Conservation (phyloP, 2,797 vertebrate species). For the Furcifer pardalis region DNA sequence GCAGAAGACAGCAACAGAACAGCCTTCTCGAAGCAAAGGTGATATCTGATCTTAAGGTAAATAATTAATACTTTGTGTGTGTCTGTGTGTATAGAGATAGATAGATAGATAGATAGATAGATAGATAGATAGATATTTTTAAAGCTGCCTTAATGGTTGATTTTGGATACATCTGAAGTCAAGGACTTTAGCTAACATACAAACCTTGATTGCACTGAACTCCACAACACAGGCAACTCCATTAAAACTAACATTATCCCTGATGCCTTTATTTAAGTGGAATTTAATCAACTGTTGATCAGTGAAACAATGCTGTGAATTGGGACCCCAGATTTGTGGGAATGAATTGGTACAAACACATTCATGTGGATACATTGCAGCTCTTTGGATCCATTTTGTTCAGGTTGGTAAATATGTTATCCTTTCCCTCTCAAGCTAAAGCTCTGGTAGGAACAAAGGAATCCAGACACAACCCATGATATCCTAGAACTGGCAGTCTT, state of each 20-base stretch:
- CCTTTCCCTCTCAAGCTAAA: constrained; percentile 3
- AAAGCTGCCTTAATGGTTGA: background rate
- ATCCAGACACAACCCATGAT: no score
- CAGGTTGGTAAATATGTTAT: background rate
- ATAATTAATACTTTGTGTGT: no score
- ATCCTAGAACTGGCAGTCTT: no score
- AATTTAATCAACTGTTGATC: background rate
- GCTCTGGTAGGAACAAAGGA: background rate
- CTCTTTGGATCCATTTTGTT: background rate
- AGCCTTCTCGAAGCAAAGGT: background rate
- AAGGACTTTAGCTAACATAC: background rate
- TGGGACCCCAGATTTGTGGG: background rate
- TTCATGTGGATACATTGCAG: background rate
- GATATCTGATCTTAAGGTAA: background rate
- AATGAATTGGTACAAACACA: background rate
- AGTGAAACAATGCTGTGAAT: background rate
- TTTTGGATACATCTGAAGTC: background rate
- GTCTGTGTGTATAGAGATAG: no score
- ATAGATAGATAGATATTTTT: no score
- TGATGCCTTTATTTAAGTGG: background rate
- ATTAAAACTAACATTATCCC: background rate
- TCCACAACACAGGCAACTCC: background rate
- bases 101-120: no score
- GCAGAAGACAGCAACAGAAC: background rate
- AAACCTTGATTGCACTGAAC: background rate